phyloP scores from a whole-genome alignment of 1,140 invertebrate genomes.

The Vanessa tameamea region DNA sequence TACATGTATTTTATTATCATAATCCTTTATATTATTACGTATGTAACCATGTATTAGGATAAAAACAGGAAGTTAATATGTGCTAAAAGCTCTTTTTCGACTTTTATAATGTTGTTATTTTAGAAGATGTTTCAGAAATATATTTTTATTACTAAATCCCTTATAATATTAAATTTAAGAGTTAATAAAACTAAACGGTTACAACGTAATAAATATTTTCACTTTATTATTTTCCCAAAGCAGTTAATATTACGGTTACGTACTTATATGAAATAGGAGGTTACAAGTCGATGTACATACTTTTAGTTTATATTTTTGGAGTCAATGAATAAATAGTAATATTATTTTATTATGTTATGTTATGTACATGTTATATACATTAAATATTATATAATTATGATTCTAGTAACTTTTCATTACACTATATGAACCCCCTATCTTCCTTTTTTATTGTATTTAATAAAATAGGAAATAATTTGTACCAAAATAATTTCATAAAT shows the following conservation, averaged over 20 bases:
- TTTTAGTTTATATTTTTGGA: too few relatives aligned
- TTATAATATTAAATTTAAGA: constrained; percentile 35
- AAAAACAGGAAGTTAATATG: background rate
- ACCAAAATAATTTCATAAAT: background rate
- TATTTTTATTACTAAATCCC: constrained; percentile 31
- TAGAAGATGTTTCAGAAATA: background rate
- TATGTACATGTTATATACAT: too few relatives aligned
- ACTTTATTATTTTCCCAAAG: constrained; percentile 27
- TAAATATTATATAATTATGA: too few relatives aligned
- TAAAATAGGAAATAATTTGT: background rate
- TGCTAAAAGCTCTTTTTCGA: background rate
- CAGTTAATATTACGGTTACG: constrained; percentile 1
- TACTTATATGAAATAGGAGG: background rate
- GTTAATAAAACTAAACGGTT: constrained; percentile 34
- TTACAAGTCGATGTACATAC: too few relatives aligned
- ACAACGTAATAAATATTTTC: constrained; percentile 24
- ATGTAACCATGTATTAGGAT: background rate
- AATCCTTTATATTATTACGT: background rate
- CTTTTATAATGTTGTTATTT: constrained; percentile 3
- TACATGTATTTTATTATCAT: too few relatives aligned
- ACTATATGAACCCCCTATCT: too few relatives aligned
- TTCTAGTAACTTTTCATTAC: too few relatives aligned
- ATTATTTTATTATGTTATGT: too few relatives aligned
- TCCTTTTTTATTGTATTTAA: too few relatives aligned
- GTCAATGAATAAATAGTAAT: too few relatives aligned